phyloP scores from a whole-genome alignment of 2,113 vertebrate genomes.

The Meleagris gallopavo region DNA sequence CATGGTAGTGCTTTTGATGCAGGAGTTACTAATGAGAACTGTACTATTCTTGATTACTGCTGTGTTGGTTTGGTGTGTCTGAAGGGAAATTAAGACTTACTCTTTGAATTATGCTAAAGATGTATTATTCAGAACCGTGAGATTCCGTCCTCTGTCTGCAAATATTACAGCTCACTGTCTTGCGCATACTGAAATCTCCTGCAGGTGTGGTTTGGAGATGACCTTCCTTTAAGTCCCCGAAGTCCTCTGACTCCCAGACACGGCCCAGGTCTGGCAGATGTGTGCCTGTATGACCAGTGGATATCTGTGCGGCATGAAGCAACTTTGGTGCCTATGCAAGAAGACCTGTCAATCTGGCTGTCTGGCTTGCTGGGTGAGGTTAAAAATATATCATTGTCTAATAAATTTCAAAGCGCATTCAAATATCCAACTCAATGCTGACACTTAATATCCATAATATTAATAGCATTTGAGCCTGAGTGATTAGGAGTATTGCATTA shows the following conservation, averaged over 20 bases:
- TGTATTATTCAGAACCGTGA: not conserved
- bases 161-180: not conserved
- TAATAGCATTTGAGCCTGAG: not conserved
- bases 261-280: conserved; percentile 90
- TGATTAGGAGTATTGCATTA: not conserved
- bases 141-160: not conserved
- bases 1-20: not conserved
- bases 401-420: conserved; percentile 1
- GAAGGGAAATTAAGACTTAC: not conserved
- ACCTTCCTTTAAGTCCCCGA: conserved; percentile 84
- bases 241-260: conserved; percentile 86
- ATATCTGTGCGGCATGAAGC: conserved; percentile 93
- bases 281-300: conserved; percentile 95
- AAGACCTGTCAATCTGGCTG: conserved; percentile 95
- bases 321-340: conserved; percentile 93
- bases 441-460: not conserved
- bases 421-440: not conserved
- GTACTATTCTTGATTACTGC: rapidly evolving
- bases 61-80: not conserved
- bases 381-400: not conserved
- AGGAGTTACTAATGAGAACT: not conserved
- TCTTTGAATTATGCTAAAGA: not conserved
- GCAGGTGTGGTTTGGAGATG: conserved; percentile 93
- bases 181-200: not conserved
- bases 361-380: conserved; percentile 89